phyloP scores from a whole-genome alignment of 2,888 invertebrate species.

The Acanthoscelides obtectus region DNA sequence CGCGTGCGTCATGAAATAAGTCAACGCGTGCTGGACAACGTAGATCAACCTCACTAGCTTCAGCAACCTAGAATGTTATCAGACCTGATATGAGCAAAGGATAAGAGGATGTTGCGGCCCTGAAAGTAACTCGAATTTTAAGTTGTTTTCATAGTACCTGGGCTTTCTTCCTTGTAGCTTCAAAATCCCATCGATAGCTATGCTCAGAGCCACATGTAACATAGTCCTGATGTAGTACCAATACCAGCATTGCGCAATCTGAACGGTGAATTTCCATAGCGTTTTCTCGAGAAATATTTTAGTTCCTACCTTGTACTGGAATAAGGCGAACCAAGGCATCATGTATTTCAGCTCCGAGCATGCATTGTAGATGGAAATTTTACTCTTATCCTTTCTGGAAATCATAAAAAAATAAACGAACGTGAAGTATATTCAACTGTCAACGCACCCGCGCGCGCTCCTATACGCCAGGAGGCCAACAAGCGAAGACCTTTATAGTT shows the following conservation, averaged over 20 bases:
- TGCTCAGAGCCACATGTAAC: neutral
- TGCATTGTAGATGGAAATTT: conserved; percentile 1
- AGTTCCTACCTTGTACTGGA: neutral
- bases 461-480: too few relatives aligned
- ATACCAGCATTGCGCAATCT: neutral
- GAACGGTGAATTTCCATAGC: neutral
- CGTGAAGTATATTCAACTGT: too few relatives aligned
- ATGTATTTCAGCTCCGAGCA: neutral
- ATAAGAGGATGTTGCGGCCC: too few relatives aligned
- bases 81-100: neutral
- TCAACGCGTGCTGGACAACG: neutral
- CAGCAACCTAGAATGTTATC: neutral
- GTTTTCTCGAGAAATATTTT: neutral
- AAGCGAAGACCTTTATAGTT: too few relatives aligned
- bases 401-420: neutral
- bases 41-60: neutral
- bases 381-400: neutral
- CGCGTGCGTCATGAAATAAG: neutral
- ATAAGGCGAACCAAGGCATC: neutral
- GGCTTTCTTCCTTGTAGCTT: neutral
- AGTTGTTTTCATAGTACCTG: too few relatives aligned
- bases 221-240: neutral
- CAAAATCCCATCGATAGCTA: neutral
- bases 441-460: too few relatives aligned
- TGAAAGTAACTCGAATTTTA: too few relatives aligned